Evolutionary conservation across 2,888 invertebrate species (phyloP).

Genomic region (Sinhomidia bicolor): DNA sequence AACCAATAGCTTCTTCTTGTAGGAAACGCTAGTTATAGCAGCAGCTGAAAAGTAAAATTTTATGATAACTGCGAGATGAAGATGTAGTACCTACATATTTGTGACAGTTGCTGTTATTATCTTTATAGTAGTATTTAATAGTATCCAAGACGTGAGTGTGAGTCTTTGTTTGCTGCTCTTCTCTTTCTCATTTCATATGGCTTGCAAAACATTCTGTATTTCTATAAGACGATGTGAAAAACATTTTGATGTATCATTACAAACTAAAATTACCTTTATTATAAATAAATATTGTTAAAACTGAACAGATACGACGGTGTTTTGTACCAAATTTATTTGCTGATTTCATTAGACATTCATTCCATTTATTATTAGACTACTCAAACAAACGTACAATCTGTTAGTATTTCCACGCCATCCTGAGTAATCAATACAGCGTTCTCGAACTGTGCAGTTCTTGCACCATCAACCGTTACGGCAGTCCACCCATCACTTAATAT

Average conservation of each 20-base stretch:
- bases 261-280: background rate
- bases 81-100: background rate
- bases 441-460: constrained; percentile 94
- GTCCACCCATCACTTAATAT: constrained; percentile 96
- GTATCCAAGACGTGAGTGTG: background rate
- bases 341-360: too few species aligned
- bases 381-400: background rate
- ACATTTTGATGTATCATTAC: background rate
- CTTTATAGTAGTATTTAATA: background rate
- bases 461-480: constrained; percentile 90
- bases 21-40: background rate
- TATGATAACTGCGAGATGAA: background rate
- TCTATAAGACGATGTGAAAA: background rate
- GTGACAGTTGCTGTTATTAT: background rate
- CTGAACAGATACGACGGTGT: too few species aligned
- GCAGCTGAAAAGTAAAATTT: background rate
- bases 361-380: too few species aligned
- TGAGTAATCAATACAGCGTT: constrained; percentile 94
- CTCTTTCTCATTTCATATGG: background rate
- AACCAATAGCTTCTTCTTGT: background rate
- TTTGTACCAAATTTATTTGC: too few species aligned
- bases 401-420: constrained; percentile 90
- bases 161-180: background rate
- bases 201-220: background rate
- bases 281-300: constrained; percentile 11